Evolutionary conservation across 2,888 invertebrate genomes (phyloP).

Genomic region (Drosophila quinaria): DNA sequence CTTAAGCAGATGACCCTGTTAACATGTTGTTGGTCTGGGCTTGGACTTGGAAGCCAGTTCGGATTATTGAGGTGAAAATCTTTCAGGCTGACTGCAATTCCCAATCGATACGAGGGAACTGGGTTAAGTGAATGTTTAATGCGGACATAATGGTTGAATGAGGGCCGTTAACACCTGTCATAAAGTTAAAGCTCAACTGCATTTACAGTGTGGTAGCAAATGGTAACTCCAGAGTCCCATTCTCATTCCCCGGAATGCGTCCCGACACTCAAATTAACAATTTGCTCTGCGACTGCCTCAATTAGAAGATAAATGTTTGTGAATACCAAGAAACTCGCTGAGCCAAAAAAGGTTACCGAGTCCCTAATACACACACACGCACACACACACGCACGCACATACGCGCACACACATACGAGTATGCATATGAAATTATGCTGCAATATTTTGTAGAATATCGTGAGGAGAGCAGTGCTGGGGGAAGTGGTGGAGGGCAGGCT

Average conservation of each 20-base stretch:
- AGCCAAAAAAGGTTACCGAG: slow-evolving; percentile 70
- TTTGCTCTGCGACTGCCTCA: slow-evolving; percentile 60
- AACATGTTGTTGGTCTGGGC: background rate
- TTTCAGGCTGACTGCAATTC: slow-evolving; percentile 45
- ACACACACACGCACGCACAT: slow-evolving; percentile 3
- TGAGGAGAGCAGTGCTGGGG: background rate
- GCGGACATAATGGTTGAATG: slow-evolving; percentile 60
- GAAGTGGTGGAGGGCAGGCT: background rate
- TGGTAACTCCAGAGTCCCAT: slow-evolving; percentile 20
- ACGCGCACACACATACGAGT: slow-evolving; percentile 26
- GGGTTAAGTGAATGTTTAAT: slow-evolving; percentile 66
- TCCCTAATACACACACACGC: slow-evolving; percentile 23
- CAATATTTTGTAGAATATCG: slow-evolving; percentile 63
- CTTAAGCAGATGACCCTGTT: slow-evolving; percentile 6
- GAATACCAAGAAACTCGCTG: slow-evolving; percentile 49
- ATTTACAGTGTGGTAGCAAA: slow-evolving; percentile 44
- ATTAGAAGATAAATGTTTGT: slow-evolving; percentile 74
- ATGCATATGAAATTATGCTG: slow-evolving; percentile 62
- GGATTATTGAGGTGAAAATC: slow-evolving; percentile 35
- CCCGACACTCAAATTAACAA: slow-evolving; percentile 61
- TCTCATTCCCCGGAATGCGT: slow-evolving; percentile 34
- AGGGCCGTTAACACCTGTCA: slow-evolving; percentile 69
- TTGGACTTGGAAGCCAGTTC: background rate
- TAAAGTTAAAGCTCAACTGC: slow-evolving; percentile 69
- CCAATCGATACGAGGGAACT: slow-evolving; percentile 37